Evolutionary conservation across 2,888 invertebrate species (phyloP).

Genomic region (Anarsia innoxiella): DNA sequence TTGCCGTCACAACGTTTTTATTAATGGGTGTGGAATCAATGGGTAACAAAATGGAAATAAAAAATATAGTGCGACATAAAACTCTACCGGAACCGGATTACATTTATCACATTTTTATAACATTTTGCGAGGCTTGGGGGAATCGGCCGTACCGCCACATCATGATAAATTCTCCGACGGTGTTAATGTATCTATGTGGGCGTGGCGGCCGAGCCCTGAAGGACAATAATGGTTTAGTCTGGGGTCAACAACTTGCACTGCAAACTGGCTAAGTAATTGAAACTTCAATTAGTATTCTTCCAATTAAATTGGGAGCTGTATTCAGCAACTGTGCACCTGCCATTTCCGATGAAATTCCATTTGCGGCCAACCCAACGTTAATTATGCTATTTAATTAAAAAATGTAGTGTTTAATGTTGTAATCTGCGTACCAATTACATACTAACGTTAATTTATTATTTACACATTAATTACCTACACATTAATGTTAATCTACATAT

Average conservation of each 20-base stretch:
- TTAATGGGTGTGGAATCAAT: constrained; percentile 1
- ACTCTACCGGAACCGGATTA: neutral
- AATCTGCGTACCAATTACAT: no score
- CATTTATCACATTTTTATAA: constrained; percentile 31
- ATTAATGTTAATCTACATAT: no score
- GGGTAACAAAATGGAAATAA: constrained; percentile 3
- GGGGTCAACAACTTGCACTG: constrained; percentile 37
- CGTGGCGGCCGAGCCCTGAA: constrained; percentile 46
- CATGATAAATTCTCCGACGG: constrained; percentile 42
- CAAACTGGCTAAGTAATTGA: constrained; percentile 26
- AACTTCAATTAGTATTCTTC: constrained; percentile 14
- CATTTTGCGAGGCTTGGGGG: constrained; percentile 26
- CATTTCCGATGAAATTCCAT: neutral
- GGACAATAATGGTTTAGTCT: constrained; percentile 28
- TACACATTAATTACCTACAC: no score
- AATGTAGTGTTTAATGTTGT: no score
- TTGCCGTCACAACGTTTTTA: neutral
- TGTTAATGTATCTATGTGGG: constrained; percentile 36
- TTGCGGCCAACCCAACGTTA: no score
- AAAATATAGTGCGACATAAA: constrained; percentile 1
- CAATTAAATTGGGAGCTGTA: constrained; percentile 2
- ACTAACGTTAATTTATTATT: no score
- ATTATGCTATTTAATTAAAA: no score
- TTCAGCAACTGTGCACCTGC: neutral
- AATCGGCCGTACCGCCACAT: constrained; percentile 30